A percentile compares a stretch with the other conserved stretches of the same genome.
These are phyloP conservation scores for Lasioglossum albipes DNA, from an alignment of 1,140 invertebrate species.

Conservation along the genomic window DNA sequence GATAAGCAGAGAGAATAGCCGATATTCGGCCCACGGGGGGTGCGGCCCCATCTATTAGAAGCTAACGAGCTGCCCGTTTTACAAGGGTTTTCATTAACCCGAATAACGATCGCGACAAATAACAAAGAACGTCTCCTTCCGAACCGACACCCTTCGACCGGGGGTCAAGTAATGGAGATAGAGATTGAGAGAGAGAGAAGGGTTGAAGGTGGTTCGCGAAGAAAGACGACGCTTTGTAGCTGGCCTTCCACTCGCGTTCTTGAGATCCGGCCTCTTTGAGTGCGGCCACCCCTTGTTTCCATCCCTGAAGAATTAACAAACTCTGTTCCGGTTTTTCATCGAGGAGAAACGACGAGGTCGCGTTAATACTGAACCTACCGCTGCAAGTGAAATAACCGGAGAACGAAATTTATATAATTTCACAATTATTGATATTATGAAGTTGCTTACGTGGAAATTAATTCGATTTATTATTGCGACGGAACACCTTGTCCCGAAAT, in stretches of 20 bases:
- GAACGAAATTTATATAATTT: too few species aligned
- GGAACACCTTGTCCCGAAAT: too few species aligned
- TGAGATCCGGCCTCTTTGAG: background rate
- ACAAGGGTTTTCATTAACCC: background rate
- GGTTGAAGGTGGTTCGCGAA: background rate
- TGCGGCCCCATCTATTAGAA: background rate
- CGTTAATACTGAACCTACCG: background rate
- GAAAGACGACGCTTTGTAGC: background rate
- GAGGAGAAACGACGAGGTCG: background rate
- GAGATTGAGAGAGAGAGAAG: background rate
- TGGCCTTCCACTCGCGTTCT: background rate
- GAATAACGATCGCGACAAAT: conserved; percentile 6
- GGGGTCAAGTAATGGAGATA: background rate
- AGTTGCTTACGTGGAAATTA: too few species aligned
- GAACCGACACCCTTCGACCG: background rate
- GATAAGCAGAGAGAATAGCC: too few species aligned
- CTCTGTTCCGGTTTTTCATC: too few species aligned
- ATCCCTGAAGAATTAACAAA: background rate
- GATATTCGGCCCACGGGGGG: too few species aligned
- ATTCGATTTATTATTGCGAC: too few species aligned
- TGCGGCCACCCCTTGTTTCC: background rate
- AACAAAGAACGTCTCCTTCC: background rate
- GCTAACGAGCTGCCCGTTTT: background rate
- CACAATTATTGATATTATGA: too few species aligned
- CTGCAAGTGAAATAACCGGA: too few species aligned